phyloP scores from a whole-genome alignment of 2,888 invertebrate species.

The Thelaira solivaga region DNA sequence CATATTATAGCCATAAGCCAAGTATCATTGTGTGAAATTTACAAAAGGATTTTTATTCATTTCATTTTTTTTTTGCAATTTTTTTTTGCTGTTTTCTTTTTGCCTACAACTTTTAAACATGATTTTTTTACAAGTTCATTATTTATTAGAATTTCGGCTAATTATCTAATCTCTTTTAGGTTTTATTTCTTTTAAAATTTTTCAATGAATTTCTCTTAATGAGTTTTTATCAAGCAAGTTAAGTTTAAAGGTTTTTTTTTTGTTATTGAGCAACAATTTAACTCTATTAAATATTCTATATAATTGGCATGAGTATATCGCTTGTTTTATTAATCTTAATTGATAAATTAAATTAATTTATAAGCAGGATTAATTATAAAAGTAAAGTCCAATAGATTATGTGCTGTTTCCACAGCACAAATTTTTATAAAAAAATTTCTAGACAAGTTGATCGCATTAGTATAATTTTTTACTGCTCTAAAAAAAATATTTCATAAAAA shows the following conservation, averaged over 20 bases:
- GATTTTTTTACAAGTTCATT: not conserved
- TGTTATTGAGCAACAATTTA: not conserved
- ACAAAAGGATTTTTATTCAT: not conserved
- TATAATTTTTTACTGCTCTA: too few species aligned
- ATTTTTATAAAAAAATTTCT: too few species aligned
- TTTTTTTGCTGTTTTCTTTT: not conserved
- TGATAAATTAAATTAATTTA: not conserved
- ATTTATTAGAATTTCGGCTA: constrained; percentile 25
- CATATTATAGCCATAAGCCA: constrained; percentile 16
- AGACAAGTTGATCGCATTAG: too few species aligned
- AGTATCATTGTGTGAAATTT: constrained; percentile 22
- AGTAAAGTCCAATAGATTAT: too few species aligned
- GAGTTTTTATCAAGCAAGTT: not conserved
- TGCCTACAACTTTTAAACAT: constrained; percentile 1
- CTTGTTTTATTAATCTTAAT: not conserved
- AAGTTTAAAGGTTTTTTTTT: too few species aligned
- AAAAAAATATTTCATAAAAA: too few species aligned
- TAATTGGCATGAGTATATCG: not conserved
- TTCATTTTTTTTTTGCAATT: not conserved
- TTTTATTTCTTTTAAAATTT: not conserved
- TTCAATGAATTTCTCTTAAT: not conserved
- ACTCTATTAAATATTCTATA: not conserved
- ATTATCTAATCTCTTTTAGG: constrained; percentile 32
- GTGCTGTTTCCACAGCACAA: too few species aligned
- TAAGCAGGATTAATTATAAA: too few species aligned